A percentile compares a stretch with the other conserved stretches of the same genome.
These are phyloP conservation scores for Chelon labrosus DNA, from an alignment of 2,797 vertebrate genomes.

Conservation along the genomic window DNA sequence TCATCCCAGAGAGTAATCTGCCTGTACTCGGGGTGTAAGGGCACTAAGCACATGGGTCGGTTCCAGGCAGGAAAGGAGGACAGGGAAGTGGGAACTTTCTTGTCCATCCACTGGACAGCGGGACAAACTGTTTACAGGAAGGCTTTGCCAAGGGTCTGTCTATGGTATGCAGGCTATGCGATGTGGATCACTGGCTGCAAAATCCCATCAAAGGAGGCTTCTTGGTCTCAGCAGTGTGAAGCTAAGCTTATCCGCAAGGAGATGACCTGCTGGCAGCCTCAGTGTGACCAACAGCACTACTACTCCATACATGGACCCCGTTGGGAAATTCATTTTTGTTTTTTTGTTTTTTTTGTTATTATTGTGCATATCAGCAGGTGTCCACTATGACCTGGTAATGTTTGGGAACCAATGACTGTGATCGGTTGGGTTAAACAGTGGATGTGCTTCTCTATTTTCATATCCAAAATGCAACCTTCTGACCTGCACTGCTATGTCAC, in stretches of 20 bases:
- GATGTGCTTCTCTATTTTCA: conserved; percentile 15
- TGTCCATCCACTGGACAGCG: conserved; percentile 29
- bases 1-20: conserved; percentile 8
- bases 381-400: conserved; percentile 16
- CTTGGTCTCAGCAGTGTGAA: conserved; percentile 68
- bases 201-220: conserved; percentile 82
- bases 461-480: conserved; percentile 15
- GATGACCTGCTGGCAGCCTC: conserved; percentile 60
- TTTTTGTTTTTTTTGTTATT: conserved; percentile 25
- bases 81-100: conserved; percentile 38
- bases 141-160: conserved; percentile 60
- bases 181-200: conserved; percentile 77
- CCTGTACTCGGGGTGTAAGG: conserved; percentile 11
- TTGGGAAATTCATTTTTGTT: conserved; percentile 35
- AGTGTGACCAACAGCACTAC: conserved; percentile 48
- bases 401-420: conserved; percentile 15
- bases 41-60: neutral
- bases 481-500: conserved; percentile 28
- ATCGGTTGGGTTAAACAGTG: conserved; percentile 19
- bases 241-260: conserved; percentile 70
- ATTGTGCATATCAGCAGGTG: conserved; percentile 34
- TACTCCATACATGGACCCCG: conserved; percentile 53
- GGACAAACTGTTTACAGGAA: conserved; percentile 65
- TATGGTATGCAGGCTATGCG: conserved; percentile 76
- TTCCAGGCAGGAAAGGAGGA: conserved; percentile 32